These are phyloP conservation scores for Tetranychus piercei DNA, from an alignment of 2,888 invertebrate species.

Conservation along the genomic window DNA sequence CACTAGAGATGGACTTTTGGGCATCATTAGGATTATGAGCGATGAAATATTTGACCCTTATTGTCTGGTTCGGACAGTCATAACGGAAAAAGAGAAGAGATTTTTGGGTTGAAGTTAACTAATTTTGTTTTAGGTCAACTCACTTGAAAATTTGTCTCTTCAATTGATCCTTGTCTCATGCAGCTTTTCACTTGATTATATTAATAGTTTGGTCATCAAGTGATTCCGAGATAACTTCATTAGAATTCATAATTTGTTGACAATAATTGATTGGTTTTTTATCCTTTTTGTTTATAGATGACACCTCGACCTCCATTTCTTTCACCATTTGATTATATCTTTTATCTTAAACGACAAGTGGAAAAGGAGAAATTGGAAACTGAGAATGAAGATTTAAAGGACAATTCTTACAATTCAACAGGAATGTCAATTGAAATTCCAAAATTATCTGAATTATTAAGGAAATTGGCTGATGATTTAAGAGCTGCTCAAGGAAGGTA, in stretches of 20 bases:
- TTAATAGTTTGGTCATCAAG: too few relatives aligned
- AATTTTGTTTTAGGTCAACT: too few relatives aligned
- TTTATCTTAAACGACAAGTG: slow-evolving; percentile 24
- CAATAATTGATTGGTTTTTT: not conserved
- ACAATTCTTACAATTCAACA: slow-evolving; percentile 20
- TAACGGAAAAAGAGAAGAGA: too few relatives aligned
- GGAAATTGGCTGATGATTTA: slow-evolving; percentile 24
- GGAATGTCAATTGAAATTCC: slow-evolving; percentile 24
- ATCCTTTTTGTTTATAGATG: slow-evolving; percentile 4
- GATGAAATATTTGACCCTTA: not conserved
- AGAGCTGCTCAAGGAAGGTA: slow-evolving; percentile 24
- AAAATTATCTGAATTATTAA: slow-evolving; percentile 23
- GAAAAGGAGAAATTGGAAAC: slow-evolving; percentile 20
- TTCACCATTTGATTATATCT: slow-evolving; percentile 24
- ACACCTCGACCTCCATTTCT: slow-evolving; percentile 22
- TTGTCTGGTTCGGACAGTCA: too few relatives aligned
- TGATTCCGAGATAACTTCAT: too few relatives aligned
- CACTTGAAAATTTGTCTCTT: too few relatives aligned
- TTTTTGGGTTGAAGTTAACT: too few relatives aligned
- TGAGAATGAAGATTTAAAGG: slow-evolving; percentile 4
- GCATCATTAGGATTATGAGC: not conserved
- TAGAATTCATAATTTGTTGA: too few relatives aligned
- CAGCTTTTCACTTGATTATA: too few relatives aligned
- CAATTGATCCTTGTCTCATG: too few relatives aligned
- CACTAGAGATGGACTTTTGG: not conserved